Base-by-base conservation (phyloP, 23 tunicate genomes). In the Diplosoma virens region DNA sequence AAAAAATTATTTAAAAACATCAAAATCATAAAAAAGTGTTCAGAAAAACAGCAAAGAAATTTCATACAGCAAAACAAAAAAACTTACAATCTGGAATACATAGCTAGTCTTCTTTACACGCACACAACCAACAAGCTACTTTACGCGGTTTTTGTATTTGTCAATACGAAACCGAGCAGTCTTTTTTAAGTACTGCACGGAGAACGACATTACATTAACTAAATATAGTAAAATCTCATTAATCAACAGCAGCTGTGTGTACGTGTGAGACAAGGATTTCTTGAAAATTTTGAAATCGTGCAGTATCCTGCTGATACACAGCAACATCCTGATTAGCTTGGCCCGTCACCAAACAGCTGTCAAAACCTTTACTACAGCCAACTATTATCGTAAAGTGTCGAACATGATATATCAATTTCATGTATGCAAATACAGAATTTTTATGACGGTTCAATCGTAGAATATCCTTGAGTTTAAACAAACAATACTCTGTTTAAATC, bases 161-260 rank as follows among this genome's bases (percentile, higher is more conserved):
- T 55, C 21, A 55, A 55, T 20, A 11, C 20, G 24, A 16, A 27
- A 29, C 69, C 50, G 14, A 7, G 50, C 50, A 41, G 14, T 7
- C 50, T 14, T 61, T 61, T 4, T 35, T 61, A 9, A 26, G 69
- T 29, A 61, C 69, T 61, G 69, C 34, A 29, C 35, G 35, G n/a
- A 61, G 35, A 61, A 27, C 18, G 69, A 6, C 34, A 26, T 29
- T 61, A 61, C 9, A 4, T 27, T 29, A 18, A 61, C 69, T 61
- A 61, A 61, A 61, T 61, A 61, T 61, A 28, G n/a, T 4, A 61
- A 29, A 29, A 61, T 3, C 3, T 61, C 69, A 61, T 61, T 61
- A 61, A 61, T 61, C 69, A 61, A 61, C 6, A 5, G 69, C 69
- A 29, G 9, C 18, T 29, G 35, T 29, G 69, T 3, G 6, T 26